phyloP scores from a whole-genome alignment of 1,140 invertebrate species.

The Proctacanthus coquilletti region DNA sequence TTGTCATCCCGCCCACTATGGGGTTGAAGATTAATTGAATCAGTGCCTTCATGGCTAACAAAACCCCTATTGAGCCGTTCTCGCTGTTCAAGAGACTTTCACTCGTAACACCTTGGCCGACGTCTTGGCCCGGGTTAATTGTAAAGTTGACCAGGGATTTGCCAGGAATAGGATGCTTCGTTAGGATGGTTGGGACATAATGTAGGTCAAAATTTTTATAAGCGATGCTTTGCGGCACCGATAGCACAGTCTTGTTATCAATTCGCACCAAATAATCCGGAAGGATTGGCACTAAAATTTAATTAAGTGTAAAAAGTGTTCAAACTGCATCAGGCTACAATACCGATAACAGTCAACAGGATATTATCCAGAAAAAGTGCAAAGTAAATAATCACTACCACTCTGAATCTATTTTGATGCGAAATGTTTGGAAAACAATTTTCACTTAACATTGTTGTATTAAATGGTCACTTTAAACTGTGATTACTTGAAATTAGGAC shows the following conservation, averaged over 20 bases:
- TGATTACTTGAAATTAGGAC: no score
- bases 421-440: neutral
- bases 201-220: conserved; percentile 14
- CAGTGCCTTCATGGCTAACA: conserved; percentile 75
- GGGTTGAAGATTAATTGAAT: conserved; percentile 76
- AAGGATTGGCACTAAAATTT: conserved; percentile 58
- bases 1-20: conserved; percentile 53
- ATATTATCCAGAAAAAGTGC: conserved; percentile 61
- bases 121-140: no score
- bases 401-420: conserved; percentile 15
- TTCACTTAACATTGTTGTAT: neutral
- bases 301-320: conserved; percentile 3
- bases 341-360: conserved; percentile 61
- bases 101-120: conserved; percentile 9
- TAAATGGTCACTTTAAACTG: no score
- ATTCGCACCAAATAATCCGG: conserved; percentile 59
- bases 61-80: conserved; percentile 60
- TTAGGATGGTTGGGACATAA: conserved; percentile 14
- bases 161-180: conserved; percentile 32
- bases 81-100: conserved; percentile 37
- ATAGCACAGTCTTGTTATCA: conserved; percentile 19
- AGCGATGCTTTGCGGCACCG: conserved; percentile 10
- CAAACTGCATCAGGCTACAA: conserved; percentile 4
- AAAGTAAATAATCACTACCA: conserved; percentile 45
- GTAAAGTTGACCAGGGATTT: conserved; percentile 31